Evolutionary conservation across 2,797 vertebrate genomes (phyloP).

Genomic region (Syndactyla subalaris): DNA sequence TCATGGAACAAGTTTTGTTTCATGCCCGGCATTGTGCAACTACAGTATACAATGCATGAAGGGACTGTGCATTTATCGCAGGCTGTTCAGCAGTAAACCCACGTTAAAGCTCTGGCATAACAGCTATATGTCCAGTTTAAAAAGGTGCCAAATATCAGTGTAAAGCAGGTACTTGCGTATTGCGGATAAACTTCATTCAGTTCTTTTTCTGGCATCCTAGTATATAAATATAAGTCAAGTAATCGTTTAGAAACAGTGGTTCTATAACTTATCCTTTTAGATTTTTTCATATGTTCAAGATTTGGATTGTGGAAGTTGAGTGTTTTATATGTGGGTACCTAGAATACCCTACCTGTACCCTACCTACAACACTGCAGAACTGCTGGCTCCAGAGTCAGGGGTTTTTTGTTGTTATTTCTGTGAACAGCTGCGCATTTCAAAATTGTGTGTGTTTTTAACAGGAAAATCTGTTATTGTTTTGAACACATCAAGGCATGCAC

Average conservation of each 20-base stretch:
- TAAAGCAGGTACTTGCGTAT: background rate
- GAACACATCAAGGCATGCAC: constrained; percentile 2
- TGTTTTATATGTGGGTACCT: background rate
- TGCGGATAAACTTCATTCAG: background rate
- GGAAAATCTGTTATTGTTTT: constrained; percentile 50
- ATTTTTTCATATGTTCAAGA: background rate
- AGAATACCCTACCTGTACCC: background rate
- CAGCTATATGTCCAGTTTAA: background rate
- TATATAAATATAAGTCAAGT: background rate
- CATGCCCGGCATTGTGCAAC: background rate
- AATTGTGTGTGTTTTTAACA: constrained; percentile 16
- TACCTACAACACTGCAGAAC: background rate
- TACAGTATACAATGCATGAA: rapidly evolving
- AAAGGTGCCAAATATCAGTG: background rate
- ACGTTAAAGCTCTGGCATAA: background rate
- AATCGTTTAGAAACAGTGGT: background rate
- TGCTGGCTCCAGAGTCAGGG: background rate
- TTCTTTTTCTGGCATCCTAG: background rate
- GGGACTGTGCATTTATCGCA: background rate
- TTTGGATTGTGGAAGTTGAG: background rate
- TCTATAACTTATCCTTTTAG: background rate
- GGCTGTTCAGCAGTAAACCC: background rate
- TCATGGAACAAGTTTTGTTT: background rate
- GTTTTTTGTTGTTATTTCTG: background rate
- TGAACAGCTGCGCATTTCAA: constrained; percentile 1